Conservation (phyloP, 2,797 vertebrate species). For the Delichon dasypus region DNA sequence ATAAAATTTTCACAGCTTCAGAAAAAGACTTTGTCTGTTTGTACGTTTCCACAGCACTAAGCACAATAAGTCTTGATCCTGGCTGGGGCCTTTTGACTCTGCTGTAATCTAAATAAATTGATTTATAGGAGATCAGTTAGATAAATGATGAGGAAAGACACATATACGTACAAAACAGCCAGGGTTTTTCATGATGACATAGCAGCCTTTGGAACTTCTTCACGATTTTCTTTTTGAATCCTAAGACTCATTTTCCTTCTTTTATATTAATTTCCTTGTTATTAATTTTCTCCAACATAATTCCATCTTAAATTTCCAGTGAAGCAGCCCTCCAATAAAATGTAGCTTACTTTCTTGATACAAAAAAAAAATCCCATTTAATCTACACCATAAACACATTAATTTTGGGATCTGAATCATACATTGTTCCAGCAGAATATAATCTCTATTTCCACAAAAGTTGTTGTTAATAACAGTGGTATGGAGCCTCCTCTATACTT, state of each 20-base stretch:
- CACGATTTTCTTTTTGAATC: background rate
- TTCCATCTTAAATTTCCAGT: slow-evolving; percentile 1
- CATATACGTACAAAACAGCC: background rate
- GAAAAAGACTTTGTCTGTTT: slow-evolving; percentile 39
- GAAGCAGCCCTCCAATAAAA: background rate
- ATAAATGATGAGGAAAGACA: slow-evolving; percentile 16
- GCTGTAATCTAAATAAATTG: slow-evolving; percentile 47
- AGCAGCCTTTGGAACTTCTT: background rate
- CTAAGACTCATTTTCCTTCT: background rate
- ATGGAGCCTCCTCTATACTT: background rate
- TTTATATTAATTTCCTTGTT: background rate
- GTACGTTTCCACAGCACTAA: slow-evolving; percentile 31
- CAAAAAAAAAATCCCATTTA: background rate
- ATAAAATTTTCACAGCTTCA: slow-evolving; percentile 62
- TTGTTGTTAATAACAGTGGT: background rate
- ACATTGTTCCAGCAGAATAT: background rate
- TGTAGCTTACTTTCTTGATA: background rate
- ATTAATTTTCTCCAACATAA: background rate
- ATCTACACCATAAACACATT: background rate
- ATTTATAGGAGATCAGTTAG: slow-evolving; percentile 52
- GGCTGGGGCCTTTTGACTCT: slow-evolving; percentile 29
- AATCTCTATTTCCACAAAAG: background rate
- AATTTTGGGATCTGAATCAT: background rate
- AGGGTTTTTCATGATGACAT: background rate
- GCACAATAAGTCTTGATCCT: slow-evolving; percentile 40